Evolutionary conservation across 2,113 vertebrate species (phyloP).

Genomic region (Naja naja): DNA sequence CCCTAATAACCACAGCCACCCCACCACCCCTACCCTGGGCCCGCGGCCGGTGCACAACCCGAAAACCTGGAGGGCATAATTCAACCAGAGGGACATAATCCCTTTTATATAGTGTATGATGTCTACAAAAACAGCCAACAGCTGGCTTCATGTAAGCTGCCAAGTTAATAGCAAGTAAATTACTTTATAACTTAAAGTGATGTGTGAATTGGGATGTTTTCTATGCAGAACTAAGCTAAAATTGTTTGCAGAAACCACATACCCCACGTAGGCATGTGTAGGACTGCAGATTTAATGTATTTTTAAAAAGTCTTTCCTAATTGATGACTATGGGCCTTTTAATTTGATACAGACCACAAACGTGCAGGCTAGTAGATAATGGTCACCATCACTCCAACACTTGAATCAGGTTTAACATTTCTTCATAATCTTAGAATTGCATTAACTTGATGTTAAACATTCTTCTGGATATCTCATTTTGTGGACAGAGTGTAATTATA

Average conservation of each 20-base stretch:
- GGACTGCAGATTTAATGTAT: not conserved
- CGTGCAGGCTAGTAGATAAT: not conserved
- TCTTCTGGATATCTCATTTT: constrained; percentile 38
- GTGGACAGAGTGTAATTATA: constrained; percentile 51
- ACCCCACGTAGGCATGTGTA: not conserved
- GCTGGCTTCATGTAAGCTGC: not conserved
- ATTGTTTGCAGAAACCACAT: not conserved
- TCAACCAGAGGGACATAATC: too few relatives aligned
- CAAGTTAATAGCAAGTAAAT: not conserved
- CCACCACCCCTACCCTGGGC: too few relatives aligned
- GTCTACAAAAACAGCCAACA: not conserved
- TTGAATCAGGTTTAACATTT: not conserved
- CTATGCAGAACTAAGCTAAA: not conserved
- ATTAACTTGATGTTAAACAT: not conserved
- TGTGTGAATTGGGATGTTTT: not conserved
- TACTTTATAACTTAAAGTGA: not conserved
- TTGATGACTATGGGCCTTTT: constrained; percentile 40
- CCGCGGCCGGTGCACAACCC: too few relatives aligned
- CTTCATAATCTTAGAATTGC: not conserved
- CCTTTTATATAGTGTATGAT: not conserved
- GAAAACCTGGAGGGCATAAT: too few relatives aligned
- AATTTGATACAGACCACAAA: constrained; percentile 36
- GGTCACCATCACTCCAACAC: constrained; percentile 29
- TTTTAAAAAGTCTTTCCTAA: constrained; percentile 40
- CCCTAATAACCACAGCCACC: too few relatives aligned